Base-by-base conservation (phyloP, 2,888 invertebrate species). In the Eilema griseolum region DNA sequence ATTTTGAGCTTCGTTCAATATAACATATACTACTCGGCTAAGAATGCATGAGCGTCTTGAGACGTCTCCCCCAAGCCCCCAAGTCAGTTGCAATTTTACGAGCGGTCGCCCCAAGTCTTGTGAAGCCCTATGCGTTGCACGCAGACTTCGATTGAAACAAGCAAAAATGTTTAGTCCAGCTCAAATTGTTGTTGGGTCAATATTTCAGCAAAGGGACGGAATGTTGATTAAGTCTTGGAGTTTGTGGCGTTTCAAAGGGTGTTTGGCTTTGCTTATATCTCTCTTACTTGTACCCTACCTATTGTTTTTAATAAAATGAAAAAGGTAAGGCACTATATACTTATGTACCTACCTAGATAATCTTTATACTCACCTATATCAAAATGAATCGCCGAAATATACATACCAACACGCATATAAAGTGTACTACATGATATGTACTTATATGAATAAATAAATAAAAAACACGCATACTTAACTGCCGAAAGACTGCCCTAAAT, bases 21-120 rank as follows among this genome's bases (percentile, higher is more conserved):
- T 62, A 14, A 12, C 64, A 41, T 90, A 78, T 89, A 85, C 93
- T 91, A 71, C 67, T 61, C 37, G 76, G 84, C 88, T 90, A 92
- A 92, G 93, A 94, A 94, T 94, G 94, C 94, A 94, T 89, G 88
- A 86, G 81, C 92, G 93, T 93, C 95, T 95, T 93, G 92, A 95
- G 94, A 93, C 92, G 90, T 89, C 88, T 88, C 93, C 94, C 92
- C 89, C 87, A 82, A 89, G 90, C 93, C 94, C 92, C 89, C 87
- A 82, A 89, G 90, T 90, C 88, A 86, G 88, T 87, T 95, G 95
- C 95, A 95, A 93, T 92, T 95, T 95, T 94, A 95, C 92, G 95
- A 95, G 85, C 86, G 84, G 85, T 86, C 89, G 90, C 93, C 93
- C 92, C 88, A 87, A 84, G 85, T 83, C 82, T 82, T 73, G 78